phyloP scores from a whole-genome alignment of 2,113 vertebrate species.

The Rhinolophus sinicus region DNA sequence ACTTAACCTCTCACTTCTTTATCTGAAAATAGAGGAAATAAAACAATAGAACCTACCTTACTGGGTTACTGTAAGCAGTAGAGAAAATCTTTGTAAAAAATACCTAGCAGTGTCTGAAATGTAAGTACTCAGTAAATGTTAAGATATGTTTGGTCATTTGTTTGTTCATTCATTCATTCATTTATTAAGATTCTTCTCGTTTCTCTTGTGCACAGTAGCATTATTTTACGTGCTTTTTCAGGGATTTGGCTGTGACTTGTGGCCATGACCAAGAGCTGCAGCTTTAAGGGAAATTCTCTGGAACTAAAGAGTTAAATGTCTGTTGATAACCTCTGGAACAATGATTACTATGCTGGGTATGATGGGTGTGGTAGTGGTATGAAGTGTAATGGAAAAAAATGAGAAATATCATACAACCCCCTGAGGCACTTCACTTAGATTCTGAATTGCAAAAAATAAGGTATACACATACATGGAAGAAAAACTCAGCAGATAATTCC shows the following conservation, averaged over 20 bases:
- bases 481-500: neutral
- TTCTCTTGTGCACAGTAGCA: neutral
- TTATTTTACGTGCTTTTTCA: neutral
- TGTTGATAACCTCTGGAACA: neutral
- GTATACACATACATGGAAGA: neutral
- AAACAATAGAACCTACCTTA: neutral
- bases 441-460: neutral
- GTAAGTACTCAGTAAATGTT: neutral
- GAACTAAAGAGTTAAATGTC: neutral
- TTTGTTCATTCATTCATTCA: neutral
- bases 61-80: neutral
- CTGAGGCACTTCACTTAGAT: neutral
- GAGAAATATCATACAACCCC: neutral
- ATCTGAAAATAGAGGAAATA: neutral
- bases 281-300: neutral
- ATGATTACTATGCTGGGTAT: rapidly evolving
- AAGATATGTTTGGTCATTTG: neutral
- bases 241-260: neutral
- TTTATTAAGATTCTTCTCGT: neutral
- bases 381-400: neutral
- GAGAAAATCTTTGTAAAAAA: neutral
- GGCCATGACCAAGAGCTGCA: neutral
- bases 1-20: neutral
- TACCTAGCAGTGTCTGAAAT: neutral
- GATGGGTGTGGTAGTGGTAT: neutral